Base-by-base conservation (phyloP, 1,140 invertebrate genomes). In the Colletes latitarsis region DNA sequence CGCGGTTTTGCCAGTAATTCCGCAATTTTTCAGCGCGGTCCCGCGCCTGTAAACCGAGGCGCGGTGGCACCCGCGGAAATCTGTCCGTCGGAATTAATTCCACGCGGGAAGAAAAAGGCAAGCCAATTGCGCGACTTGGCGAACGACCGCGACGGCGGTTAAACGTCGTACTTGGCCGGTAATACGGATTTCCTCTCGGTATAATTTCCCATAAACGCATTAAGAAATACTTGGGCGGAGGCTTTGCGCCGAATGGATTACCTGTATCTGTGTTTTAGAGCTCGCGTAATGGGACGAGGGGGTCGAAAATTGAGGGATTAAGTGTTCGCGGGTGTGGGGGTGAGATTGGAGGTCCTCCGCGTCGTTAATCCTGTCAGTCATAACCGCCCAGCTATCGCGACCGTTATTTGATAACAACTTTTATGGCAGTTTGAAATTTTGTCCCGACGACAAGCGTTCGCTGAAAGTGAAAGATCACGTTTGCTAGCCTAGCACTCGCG, bases 11-110 rank as follows among this genome's bases (percentile, higher is more conserved):
- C 53, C 49, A 49, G 46, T 77, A 77, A 77, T 70, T 39, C 43
- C 55, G 55, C 75, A 67, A 77, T 77, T 77, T 77, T 77, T 77
- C 66, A 49, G 15, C 55, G 49, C 55, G 49, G 52, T 71, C 52
- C 52, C 14, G 21, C n/a, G 52, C 21, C 67, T 14, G 19, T 21
- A 67, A 52, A 67, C 39, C 30, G 30, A 30, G n/a, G 30, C 30
- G 12, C 4, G 15, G 19, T 0, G 30, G 39, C 21, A 30, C 57
- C 55, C 55, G 14, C 17, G 15, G 17, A 30, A 57, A 6, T 57
- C n/a, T 62, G 43, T 39, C 46, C 49, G 17, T 15, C 30, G 21
- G n/a, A 60, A 77, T 77, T 77, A 69, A 77, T 77, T 58, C 58
- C 30, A 14, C 9, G 63, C 12, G 4, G 15, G 41, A 9, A 46